Conservation (phyloP, 2,113 vertebrate genomes). For the Cricetomys ansorgei region DNA sequence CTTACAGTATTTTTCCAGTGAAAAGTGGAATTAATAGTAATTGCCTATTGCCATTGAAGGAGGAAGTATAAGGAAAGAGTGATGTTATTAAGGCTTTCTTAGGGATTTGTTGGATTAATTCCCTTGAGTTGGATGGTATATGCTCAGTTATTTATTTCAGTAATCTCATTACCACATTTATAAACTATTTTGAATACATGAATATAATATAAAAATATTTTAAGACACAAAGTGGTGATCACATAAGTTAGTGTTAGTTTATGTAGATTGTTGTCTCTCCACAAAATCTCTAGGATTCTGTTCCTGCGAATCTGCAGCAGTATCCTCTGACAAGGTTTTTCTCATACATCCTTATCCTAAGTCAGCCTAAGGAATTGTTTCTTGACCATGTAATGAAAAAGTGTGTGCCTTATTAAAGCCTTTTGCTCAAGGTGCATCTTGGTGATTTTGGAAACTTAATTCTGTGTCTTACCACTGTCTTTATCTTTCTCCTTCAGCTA, state of each 20-base stretch:
- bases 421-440: not conserved
- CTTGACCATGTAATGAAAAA: not conserved
- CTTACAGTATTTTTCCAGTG: not conserved
- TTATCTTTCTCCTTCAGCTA: conserved; percentile 85
- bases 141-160: not conserved
- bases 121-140: not conserved
- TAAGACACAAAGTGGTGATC: not conserved
- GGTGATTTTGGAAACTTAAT: not conserved
- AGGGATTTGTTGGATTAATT: not conserved
- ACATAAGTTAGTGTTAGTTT: not conserved
- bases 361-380: not conserved
- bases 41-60: not conserved
- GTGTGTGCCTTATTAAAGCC: not conserved
- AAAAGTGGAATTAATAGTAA: not conserved
- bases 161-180: not conserved
- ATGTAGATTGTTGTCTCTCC: not conserved
- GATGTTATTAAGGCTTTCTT: not conserved
- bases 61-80: not conserved
- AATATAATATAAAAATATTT: conserved; percentile 21
- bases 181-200: conserved; percentile 40
- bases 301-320: not conserved
- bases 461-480: not conserved
- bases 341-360: not conserved
- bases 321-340: not conserved
- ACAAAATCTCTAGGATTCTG: not conserved